phyloP scores from a whole-genome alignment of 1,140 invertebrate species.

The Manduca sexta region DNA sequence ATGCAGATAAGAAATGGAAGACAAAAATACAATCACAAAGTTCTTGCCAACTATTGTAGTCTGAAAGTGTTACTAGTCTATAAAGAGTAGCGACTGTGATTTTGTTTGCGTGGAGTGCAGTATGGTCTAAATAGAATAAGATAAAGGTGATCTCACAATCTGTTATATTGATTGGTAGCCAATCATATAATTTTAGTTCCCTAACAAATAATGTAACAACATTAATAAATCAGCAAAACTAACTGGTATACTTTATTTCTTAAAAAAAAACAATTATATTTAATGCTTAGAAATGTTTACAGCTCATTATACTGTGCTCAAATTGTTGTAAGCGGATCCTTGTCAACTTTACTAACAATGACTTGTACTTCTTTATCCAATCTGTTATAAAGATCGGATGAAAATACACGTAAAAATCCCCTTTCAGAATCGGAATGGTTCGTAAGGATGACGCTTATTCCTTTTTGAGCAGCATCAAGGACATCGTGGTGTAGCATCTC shows the following conservation, averaged over 20 bases:
- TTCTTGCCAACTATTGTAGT: constrained; percentile 60
- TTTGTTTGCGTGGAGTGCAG: constrained; percentile 4
- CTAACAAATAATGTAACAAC: constrained; percentile 8
- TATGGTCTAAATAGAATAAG: constrained; percentile 20
- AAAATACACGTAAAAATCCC: constrained; percentile 83
- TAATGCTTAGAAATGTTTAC: too few relatives aligned
- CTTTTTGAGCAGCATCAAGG: constrained; percentile 87
- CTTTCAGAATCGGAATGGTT: constrained; percentile 97
- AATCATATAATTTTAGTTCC: background rate
- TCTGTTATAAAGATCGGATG: constrained; percentile 62
- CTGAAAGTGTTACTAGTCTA: constrained; percentile 14
- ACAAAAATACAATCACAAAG: constrained; percentile 39
- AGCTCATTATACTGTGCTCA: constrained; percentile 19
- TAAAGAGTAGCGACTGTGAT: constrained; percentile 5
- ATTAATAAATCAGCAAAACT: constrained; percentile 3
- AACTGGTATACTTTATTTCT: constrained; percentile 1
- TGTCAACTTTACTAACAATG: constrained; percentile 81
- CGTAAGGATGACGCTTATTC: constrained; percentile 88
- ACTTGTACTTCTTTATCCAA: constrained; percentile 77
- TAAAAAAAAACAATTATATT: constrained; percentile 14
- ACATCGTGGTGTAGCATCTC: constrained; percentile 98
- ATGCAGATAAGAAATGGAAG: constrained; percentile 39
- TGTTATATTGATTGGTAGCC: too few relatives aligned
- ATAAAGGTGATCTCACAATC: constrained; percentile 36
- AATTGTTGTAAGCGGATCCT: constrained; percentile 79